A percentile compares a stretch with the other conserved stretches of the same genome.
Conservation (phyloP, 2,113 vertebrate species). For the Arenaria interpres region DNA sequence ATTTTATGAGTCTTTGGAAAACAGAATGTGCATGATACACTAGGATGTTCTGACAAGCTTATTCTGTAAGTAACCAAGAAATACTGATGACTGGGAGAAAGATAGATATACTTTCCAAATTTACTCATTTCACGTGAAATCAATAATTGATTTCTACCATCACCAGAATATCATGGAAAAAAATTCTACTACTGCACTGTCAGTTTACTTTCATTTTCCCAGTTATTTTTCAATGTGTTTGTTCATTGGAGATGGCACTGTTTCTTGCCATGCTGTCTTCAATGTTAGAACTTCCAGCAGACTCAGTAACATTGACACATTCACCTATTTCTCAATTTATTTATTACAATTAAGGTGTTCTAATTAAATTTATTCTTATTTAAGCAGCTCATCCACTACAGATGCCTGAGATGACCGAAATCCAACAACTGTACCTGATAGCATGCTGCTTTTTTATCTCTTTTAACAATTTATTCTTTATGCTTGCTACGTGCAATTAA, state of each 20-base stretch:
- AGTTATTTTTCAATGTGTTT: background rate
- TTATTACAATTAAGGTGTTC: background rate
- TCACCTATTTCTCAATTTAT: background rate
- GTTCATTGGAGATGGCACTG: background rate
- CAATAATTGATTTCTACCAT: background rate
- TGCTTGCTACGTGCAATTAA: background rate
- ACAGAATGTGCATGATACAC: background rate
- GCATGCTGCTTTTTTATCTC: background rate
- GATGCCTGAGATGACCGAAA: background rate
- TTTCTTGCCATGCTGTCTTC: background rate
- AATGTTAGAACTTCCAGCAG: background rate
- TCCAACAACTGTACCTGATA: background rate
- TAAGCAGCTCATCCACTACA: background rate
- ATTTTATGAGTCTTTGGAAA: background rate
- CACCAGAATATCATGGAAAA: background rate
- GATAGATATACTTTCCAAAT: background rate
- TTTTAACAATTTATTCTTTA: constrained; percentile 1
- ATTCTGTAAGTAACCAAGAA: background rate
- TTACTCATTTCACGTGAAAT: background rate
- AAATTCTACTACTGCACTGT: background rate
- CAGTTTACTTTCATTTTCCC: background rate
- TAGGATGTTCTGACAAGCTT: background rate
- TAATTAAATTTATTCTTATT: background rate
- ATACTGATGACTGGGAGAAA: background rate
- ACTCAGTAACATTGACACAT: background rate